Percentiles rank a stretch among this genome's conserved stretches.
phyloP scores from a whole-genome alignment of 1,140 invertebrate species.

The Homarus americanus region DNA sequence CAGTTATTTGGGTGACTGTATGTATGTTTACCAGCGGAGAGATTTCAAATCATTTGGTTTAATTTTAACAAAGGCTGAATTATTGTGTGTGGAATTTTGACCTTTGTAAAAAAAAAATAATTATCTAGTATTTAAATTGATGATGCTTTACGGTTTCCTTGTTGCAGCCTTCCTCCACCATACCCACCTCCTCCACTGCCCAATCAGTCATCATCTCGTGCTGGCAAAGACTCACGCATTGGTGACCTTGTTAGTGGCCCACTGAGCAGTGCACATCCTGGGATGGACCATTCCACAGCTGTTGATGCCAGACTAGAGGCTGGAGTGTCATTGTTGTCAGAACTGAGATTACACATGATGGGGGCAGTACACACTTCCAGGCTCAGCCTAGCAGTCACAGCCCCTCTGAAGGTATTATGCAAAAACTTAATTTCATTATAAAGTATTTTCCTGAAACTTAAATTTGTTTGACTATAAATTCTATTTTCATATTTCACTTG shows the following conservation, averaged over 20 bases:
- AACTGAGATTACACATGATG: slow-evolving; percentile 76
- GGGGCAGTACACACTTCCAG: slow-evolving; percentile 74
- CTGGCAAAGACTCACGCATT: slow-evolving; percentile 54
- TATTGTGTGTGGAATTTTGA: no score
- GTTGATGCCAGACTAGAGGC: slow-evolving; percentile 76
- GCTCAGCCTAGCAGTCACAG: slow-evolving; percentile 66
- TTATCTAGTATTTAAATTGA: no score
- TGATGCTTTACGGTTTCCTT: no score
- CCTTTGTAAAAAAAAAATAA: no score
- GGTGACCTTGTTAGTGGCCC: slow-evolving; percentile 56
- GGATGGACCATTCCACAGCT: slow-evolving; percentile 75
- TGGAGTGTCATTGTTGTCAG: slow-evolving; percentile 75
- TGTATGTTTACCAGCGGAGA: no score
- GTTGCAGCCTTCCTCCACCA: slow-evolving; percentile 33
- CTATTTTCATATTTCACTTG: no score
- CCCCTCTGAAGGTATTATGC: slow-evolving; percentile 52
- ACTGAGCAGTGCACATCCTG: slow-evolving; percentile 39
- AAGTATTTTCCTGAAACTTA: no score
- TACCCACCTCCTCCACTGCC: slow-evolving; percentile 41
- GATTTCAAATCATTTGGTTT: no score
- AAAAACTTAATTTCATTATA: background rate
- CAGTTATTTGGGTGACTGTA: no score
- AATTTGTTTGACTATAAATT: no score
- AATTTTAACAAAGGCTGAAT: no score
- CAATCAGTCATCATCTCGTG: slow-evolving; percentile 25